Percentiles rank a stretch among this genome's conserved stretches.
Evolutionary conservation across 2,113 vertebrate species (phyloP).

Genomic region (Calcarius ornatus): DNA sequence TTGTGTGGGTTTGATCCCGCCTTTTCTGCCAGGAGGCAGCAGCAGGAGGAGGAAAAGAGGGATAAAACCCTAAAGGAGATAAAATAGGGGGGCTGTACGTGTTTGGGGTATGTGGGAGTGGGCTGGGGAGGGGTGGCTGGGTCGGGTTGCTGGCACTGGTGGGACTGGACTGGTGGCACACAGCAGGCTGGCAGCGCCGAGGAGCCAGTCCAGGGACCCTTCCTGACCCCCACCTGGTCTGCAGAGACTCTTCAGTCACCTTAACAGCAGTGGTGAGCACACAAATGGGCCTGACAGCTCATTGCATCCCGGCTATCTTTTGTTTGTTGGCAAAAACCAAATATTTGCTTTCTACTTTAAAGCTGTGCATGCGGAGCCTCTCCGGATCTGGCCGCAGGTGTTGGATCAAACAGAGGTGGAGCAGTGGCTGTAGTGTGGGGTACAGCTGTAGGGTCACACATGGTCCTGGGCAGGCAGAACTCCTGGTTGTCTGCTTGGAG

Average conservation of each 20-base stretch:
- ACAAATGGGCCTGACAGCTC: neutral
- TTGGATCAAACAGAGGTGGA: neutral
- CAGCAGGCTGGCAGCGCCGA: rapidly evolving
- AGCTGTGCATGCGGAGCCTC: neutral
- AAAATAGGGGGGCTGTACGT: neutral
- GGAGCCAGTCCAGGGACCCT: neutral
- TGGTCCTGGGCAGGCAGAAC: neutral
- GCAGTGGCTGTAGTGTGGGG: neutral
- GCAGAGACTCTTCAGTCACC: neutral
- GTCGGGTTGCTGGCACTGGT: rapidly evolving
- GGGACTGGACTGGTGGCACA: neutral
- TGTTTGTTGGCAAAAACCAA: neutral
- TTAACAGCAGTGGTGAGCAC: neutral
- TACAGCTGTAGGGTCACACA: neutral
- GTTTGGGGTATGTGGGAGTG: neutral
- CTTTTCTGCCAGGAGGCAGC: neutral
- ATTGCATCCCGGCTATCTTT: neutral
- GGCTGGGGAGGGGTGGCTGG: neutral
- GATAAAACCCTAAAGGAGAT: neutral
- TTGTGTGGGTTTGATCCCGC: neutral
- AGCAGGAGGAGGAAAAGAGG: neutral
- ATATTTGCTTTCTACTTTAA: neutral
- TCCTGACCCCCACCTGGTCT: neutral
- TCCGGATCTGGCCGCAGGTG: neutral
- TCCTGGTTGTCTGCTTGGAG: neutral